Evolutionary conservation across 2,888 invertebrate genomes (phyloP).

Genomic region (Patella pellucida): DNA sequence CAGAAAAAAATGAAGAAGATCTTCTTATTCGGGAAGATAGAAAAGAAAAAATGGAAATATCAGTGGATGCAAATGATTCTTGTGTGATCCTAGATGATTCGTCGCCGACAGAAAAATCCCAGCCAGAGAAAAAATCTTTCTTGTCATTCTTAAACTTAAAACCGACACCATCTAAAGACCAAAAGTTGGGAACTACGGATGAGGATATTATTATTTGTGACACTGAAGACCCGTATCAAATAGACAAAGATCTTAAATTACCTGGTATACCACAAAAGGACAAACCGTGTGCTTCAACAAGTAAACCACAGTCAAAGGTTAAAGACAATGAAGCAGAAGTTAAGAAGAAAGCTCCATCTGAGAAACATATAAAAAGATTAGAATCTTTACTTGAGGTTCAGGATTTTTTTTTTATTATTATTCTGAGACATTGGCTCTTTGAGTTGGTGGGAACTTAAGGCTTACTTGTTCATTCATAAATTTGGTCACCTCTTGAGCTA

Average conservation of each 20-base stretch:
- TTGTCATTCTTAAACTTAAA: background rate
- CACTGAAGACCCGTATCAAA: too few relatives aligned
- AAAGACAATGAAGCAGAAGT: conserved; percentile 23
- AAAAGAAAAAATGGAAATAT: background rate
- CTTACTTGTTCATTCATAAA: too few relatives aligned
- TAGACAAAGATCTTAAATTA: too few relatives aligned
- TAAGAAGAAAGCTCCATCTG: conserved; percentile 26
- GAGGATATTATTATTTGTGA: conserved; percentile 4
- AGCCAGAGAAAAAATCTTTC: background rate
- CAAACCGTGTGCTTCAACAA: background rate
- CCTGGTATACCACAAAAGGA: too few relatives aligned
- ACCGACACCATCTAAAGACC: conserved; percentile 10
- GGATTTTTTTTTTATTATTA: too few relatives aligned
- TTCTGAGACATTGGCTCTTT: too few relatives aligned
- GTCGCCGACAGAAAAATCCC: background rate
- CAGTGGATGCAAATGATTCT: background rate
- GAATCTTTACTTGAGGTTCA: conserved; percentile 57
- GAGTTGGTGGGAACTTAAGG: too few relatives aligned
- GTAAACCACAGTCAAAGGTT: conserved; percentile 17
- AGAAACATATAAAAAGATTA: conserved; percentile 49
- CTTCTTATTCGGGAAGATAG: too few relatives aligned
- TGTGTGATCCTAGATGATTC: conserved; percentile 15
- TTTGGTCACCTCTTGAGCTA: too few relatives aligned
- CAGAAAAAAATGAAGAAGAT: too few relatives aligned
- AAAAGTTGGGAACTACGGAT: background rate